Conservation (phyloP, 2,888 invertebrate species). For the Tortrix viridana region DNA sequence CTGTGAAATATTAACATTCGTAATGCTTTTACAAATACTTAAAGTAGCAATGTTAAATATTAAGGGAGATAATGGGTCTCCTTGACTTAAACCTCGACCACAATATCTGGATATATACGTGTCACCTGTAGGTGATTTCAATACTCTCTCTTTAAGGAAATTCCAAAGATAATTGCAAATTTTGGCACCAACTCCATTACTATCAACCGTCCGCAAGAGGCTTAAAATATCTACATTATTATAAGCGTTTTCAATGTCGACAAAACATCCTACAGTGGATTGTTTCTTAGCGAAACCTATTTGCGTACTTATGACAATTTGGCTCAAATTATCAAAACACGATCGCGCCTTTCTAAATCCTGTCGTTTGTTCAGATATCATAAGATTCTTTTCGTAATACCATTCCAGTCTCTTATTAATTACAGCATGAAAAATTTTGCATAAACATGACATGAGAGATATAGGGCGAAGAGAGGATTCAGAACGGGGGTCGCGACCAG, state of each 20-base stretch:
- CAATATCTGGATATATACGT: constrained; percentile 1
- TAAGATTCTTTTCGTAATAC: constrained; percentile 33
- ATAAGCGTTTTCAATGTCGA: constrained; percentile 10
- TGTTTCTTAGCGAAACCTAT: constrained; percentile 30
- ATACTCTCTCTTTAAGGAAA: constrained; percentile 34
- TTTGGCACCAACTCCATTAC: constrained; percentile 33
- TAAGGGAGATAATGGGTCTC: constrained; percentile 45
- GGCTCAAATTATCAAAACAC: constrained; percentile 25
- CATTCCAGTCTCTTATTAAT: constrained; percentile 34
- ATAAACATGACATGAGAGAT: constrained; percentile 24
- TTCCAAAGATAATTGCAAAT: constrained; percentile 43
- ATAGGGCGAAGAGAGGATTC: not conserved
- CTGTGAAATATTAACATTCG: constrained; percentile 35
- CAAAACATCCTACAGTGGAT: constrained; percentile 34
- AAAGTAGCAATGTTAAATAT: constrained; percentile 43
- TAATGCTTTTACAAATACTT: constrained; percentile 30
- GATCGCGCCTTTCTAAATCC: constrained; percentile 31
- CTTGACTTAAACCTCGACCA: constrained; percentile 42
- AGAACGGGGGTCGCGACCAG: not conserved
- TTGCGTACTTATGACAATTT: constrained; percentile 31
- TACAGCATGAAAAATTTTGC: constrained; percentile 36
- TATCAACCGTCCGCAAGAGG: constrained; percentile 31
- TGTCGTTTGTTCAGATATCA: constrained; percentile 14
- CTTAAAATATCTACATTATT: constrained; percentile 34
- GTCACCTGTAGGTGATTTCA: constrained; percentile 8